These are phyloP conservation scores for Chironomus tepperi DNA, from an alignment of 1,140 invertebrate species.

Conservation along the genomic window DNA sequence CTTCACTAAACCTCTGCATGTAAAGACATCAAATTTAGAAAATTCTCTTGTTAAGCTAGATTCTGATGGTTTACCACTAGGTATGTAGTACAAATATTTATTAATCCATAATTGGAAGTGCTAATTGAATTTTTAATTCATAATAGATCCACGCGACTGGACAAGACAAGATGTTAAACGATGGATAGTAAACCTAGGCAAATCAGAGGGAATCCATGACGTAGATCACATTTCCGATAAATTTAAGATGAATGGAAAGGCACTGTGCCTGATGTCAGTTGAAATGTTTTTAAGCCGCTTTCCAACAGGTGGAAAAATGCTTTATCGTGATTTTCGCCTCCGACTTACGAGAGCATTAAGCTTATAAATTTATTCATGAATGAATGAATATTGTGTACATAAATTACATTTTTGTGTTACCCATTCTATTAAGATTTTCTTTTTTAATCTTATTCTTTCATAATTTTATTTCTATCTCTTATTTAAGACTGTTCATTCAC, in stretches of 20 bases:
- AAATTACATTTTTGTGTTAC: conserved; percentile 10
- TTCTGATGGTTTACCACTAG: conserved; percentile 5
- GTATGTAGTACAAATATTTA: not conserved
- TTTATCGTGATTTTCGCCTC: conserved; percentile 46
- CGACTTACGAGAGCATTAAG: conserved; percentile 36
- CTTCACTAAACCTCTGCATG: not conserved
- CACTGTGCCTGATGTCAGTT: conserved; percentile 61
- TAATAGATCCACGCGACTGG: conserved; percentile 60
- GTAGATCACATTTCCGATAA: conserved; percentile 44
- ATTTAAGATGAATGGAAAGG: conserved; percentile 72
- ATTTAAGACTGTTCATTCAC: too few species aligned
- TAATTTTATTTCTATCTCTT: too few species aligned
- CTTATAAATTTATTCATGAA: not conserved
- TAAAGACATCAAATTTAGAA: conserved; percentile 11
- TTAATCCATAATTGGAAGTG: not conserved
- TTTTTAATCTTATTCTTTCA: not conserved
- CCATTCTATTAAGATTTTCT: conserved; percentile 14
- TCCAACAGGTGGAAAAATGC: conserved; percentile 55
- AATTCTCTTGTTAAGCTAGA: conserved; percentile 11
- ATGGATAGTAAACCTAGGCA: conserved; percentile 52
- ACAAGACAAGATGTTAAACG: conserved; percentile 53
- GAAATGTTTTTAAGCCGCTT: conserved; percentile 64
- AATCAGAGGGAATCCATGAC: conserved; percentile 46
- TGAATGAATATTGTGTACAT: not conserved
- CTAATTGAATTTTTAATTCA: conserved; percentile 25